These are phyloP conservation scores for Cyanocitta stelleri DNA, from an alignment of 2,113 vertebrate species.

Conservation along the genomic window DNA sequence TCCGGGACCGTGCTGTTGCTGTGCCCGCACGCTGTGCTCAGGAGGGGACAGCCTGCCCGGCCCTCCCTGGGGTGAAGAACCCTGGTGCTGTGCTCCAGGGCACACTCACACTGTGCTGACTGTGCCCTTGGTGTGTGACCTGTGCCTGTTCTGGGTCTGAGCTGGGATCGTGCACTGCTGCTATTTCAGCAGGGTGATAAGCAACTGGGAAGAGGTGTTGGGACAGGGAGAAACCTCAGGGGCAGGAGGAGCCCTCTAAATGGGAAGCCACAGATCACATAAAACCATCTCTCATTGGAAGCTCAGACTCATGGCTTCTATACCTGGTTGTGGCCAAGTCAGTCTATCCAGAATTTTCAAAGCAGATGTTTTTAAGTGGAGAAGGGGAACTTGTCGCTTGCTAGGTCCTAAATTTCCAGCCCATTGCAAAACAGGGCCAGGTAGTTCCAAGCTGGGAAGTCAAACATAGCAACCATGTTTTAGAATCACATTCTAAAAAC, in stretches of 20 bases:
- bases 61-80: background rate
- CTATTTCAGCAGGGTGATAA: background rate
- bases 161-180: background rate
- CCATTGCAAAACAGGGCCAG: background rate
- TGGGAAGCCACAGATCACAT: background rate
- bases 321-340: background rate
- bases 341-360: background rate
- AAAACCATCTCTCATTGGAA: background rate
- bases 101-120: fast-evolving
- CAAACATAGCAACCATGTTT: background rate
- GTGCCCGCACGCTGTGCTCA: fast-evolving
- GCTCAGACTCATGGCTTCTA: background rate
- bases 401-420: background rate
- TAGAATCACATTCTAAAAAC: background rate
- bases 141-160: fast-evolving
- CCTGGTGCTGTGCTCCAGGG: background rate
- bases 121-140: background rate
- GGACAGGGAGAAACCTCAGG: background rate
- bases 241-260: background rate
- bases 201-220: background rate
- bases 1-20: fast-evolving
- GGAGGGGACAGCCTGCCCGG: background rate
- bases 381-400: background rate
- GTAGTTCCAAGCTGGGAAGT: background rate
- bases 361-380: background rate